Conservation (phyloP, 2,113 vertebrate genomes). For the Uropsilus gracilis region DNA sequence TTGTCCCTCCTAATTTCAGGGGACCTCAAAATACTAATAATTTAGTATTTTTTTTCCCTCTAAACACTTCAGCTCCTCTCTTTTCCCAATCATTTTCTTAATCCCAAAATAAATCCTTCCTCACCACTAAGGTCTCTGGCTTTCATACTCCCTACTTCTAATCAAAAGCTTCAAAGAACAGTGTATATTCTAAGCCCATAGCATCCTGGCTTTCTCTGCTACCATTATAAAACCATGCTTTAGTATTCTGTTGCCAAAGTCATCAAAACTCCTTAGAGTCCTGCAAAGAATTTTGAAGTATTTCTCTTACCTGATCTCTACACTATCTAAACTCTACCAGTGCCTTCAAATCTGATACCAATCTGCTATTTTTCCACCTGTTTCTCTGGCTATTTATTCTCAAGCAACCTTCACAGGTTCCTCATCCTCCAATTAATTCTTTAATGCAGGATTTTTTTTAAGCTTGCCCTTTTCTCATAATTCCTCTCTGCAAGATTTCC, state of each 20-base stretch:
- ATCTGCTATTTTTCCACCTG: background rate
- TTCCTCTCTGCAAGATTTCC: background rate
- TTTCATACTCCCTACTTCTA: background rate
- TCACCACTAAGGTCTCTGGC: background rate
- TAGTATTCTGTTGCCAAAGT: background rate
- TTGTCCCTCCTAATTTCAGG: background rate
- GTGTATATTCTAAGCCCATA: background rate
- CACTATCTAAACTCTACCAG: background rate
- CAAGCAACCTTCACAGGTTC: background rate
- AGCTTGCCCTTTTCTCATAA: background rate
- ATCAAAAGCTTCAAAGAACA: background rate
- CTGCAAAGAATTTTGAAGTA: background rate
- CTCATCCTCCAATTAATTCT: background rate
- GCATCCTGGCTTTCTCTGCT: background rate
- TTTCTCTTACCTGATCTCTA: constrained; percentile 2
- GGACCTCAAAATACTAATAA: background rate
- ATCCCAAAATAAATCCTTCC: constrained; percentile 23
- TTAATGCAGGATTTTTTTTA: background rate
- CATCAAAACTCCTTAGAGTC: background rate
- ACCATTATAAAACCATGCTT: background rate
- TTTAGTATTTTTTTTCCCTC: background rate
- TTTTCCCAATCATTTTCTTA: background rate
- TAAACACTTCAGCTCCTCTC: background rate
- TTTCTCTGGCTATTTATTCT: background rate
- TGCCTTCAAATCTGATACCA: background rate